Conservation (phyloP, 2,888 invertebrate genomes). For the Cremastinae sp. region DNA sequence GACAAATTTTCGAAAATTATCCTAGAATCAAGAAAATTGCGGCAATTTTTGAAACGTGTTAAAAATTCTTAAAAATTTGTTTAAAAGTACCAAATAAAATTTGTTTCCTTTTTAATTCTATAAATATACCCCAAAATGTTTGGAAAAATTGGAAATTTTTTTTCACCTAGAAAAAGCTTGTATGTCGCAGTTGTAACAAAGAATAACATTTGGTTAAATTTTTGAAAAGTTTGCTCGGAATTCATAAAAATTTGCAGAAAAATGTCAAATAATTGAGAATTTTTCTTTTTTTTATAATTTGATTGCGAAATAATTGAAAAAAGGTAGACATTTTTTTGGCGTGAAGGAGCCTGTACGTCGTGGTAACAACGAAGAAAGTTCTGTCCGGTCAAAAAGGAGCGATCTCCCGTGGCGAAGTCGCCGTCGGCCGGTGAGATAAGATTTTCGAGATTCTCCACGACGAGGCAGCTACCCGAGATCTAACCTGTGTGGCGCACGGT, state of each 20-base stretch:
- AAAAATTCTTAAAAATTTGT: too few relatives aligned
- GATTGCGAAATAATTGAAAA: not conserved
- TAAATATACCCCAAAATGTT: too few relatives aligned
- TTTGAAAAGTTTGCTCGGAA: too few relatives aligned
- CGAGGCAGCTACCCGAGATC: constrained; percentile 22
- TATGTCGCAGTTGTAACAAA: not conserved
- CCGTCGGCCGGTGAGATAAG: constrained; percentile 47
- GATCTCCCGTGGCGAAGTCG: constrained; percentile 54
- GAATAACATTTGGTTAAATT: too few relatives aligned
- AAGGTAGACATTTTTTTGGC: too few relatives aligned
- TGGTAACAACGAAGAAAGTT: constrained; percentile 43
- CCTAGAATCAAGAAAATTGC: too few relatives aligned
- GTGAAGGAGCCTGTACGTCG: not conserved
- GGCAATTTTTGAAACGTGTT: not conserved
- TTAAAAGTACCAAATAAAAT: too few relatives aligned
- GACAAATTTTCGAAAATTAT: not conserved
- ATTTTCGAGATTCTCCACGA: constrained; percentile 24
- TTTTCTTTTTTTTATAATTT: too few relatives aligned
- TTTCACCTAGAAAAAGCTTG: too few relatives aligned
- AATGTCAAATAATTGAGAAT: too few relatives aligned
- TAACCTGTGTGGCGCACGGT: constrained; percentile 18
- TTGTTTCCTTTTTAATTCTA: too few relatives aligned
- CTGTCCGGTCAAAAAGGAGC: constrained; percentile 31
- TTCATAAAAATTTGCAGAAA: not conserved
- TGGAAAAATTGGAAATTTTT: too few relatives aligned